A percentile compares a stretch with the other conserved stretches of the same genome.
Conservation (phyloP, 2,797 vertebrate genomes). For the Lateolabrax maculatus region DNA sequence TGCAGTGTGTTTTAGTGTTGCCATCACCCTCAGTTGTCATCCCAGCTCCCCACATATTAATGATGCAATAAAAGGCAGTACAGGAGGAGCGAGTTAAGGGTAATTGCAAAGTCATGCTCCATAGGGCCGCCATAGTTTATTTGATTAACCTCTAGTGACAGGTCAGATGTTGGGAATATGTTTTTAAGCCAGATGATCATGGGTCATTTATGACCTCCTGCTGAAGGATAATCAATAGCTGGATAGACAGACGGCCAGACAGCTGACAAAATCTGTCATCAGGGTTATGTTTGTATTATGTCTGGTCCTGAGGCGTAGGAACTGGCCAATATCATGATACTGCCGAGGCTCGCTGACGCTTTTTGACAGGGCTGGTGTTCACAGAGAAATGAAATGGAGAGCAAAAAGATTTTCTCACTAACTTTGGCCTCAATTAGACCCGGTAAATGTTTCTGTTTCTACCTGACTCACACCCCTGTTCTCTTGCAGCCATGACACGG, state of each 20-base stretch:
- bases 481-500: background rate
- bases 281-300: conserved; percentile 70
- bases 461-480: conserved; percentile 32
- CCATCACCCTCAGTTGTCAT: conserved; percentile 32
- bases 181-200: conserved; percentile 60
- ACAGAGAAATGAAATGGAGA: conserved; percentile 12
- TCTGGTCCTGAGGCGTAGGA: conserved; percentile 56
- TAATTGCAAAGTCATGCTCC: conserved; percentile 70
- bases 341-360: conserved; percentile 11
- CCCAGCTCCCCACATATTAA: conserved; percentile 49
- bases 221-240: conserved; percentile 66
- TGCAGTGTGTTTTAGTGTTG: conserved; percentile 9
- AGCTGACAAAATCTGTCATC: conserved; percentile 59
- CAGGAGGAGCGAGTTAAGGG: conserved; percentile 59
- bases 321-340: conserved; percentile 35
- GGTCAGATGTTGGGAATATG: conserved; percentile 69
- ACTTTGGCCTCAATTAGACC: conserved; percentile 15
- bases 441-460: conserved; percentile 12
- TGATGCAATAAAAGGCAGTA: conserved; percentile 65
- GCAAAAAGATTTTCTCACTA: background rate
- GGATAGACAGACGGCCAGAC: conserved; percentile 48
- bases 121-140: conserved; percentile 57
- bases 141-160: conserved; percentile 71
- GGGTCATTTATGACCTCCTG: conserved; percentile 65
- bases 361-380: conserved; percentile 40